Base-by-base conservation (phyloP, 2,113 vertebrate genomes). In the Oreotrochilus melanogaster region DNA sequence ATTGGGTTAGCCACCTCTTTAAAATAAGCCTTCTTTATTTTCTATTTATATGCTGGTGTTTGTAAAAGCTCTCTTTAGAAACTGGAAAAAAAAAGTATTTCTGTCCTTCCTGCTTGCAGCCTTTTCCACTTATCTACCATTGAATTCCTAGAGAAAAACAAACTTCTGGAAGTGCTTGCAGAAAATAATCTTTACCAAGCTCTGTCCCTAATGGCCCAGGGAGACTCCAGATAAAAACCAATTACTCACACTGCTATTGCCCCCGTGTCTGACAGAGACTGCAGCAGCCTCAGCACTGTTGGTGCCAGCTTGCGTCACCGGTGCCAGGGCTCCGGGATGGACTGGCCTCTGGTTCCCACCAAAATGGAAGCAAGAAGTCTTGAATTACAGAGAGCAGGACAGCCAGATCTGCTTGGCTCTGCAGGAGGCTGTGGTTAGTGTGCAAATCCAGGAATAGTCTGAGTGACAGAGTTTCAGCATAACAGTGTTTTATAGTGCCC, bases 1-100 rank as follows among this genome's bases (percentile, higher is more conserved):
- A 61, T 64, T 74, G 60, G 89, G 65, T 92, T 91, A 94, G 71
- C 73, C 35, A 69, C 50, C 76, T 92, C 78, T 91, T 96, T 71
- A 89, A 84, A 96, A 86, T 64, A 69, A 70, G n/a, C 11, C 16
- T 7, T 5, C 10, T 43, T 39, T 62, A 17, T 35, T 50, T 67
- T 1, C 88, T 96, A 47, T 88, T 89, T 95, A 87, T 94, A 89
- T 74, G 56, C 10, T 47, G 42, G 28, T 76, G 48, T 88, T 96
- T 92, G 78, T 82, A 92, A 86, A 96, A 91, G 73, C 51, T 73
- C 43, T 67, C 84, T 88, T 93, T 85, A 86, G 86, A 95, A 96
- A 79, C 27, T 50, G 4, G 19, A 48, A 22, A 22, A 21, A 21
- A 50, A 24, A 47, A 30, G 37, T 71, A 79, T 73, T 86, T 89